Percentiles rank a stretch among this genome's conserved stretches.
Evolutionary conservation across 2,113 vertebrate species (phyloP).

Genomic region (Agapornis roseicollis): DNA sequence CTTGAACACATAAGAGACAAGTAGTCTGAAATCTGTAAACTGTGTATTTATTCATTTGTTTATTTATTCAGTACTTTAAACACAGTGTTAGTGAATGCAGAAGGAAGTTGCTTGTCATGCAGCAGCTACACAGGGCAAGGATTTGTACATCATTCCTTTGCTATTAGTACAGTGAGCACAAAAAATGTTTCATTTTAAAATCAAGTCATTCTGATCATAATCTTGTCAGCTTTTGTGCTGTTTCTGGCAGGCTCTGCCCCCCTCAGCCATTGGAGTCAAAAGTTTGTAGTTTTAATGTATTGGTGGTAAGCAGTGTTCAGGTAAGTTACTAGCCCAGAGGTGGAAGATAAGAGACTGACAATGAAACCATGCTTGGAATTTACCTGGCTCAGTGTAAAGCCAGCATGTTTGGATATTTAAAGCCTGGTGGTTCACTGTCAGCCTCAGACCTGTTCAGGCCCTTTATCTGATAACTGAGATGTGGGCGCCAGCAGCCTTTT

Average conservation of each 20-base stretch:
- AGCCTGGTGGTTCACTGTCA: background rate
- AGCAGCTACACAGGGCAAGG: background rate
- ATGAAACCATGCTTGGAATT: constrained; percentile 22
- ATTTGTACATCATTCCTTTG: background rate
- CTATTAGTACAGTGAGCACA: background rate
- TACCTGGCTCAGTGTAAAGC: background rate
- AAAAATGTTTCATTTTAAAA: background rate
- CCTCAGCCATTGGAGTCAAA: background rate
- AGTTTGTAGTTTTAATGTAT: background rate
- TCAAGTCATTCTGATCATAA: background rate
- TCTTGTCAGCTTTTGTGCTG: background rate
- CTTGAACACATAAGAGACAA: background rate
- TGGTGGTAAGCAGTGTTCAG: background rate
- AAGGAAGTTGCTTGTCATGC: background rate
- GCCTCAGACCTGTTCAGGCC: background rate
- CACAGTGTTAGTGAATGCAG: background rate
- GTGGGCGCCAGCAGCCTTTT: background rate
- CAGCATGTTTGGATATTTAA: background rate
- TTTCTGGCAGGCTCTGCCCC: background rate
- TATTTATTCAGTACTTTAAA: background rate
- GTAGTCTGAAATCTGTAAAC: background rate
- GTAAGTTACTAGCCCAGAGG: background rate
- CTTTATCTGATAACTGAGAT: background rate
- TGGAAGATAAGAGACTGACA: background rate
- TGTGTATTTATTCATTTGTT: background rate